These are phyloP conservation scores for Pammene fasciana DNA, from an alignment of 2,888 invertebrate genomes.

Conservation along the genomic window DNA sequence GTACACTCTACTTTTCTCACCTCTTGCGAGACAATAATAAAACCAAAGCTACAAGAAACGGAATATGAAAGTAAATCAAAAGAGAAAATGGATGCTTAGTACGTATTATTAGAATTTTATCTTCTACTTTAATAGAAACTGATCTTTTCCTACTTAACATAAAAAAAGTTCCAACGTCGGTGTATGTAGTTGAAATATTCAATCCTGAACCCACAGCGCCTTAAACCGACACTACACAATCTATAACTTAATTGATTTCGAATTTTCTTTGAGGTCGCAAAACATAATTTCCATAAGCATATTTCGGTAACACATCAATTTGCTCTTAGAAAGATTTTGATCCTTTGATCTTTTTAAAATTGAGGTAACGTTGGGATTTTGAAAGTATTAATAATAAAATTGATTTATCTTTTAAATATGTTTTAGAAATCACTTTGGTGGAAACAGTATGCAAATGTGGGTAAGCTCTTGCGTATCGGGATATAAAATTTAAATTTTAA, in stretches of 20 bases:
- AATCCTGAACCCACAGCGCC: not conserved
- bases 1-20: no score
- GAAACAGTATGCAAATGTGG: not conserved
- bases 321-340: conserved; percentile 32
- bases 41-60: no score
- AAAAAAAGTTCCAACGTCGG: no score
- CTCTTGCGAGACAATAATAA: no score
- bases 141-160: no score
- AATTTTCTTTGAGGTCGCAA: conserved; percentile 40
- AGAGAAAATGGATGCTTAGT: no score
- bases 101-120: no score
- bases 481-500: no score
- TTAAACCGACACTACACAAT: conserved; percentile 28
- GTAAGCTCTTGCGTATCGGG: not conserved
- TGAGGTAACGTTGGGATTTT: conserved; percentile 25
- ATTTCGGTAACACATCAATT: conserved; percentile 40
- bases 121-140: no score
- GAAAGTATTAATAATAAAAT: conserved; percentile 18
- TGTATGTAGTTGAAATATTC: no score
- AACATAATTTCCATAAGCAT: conserved; percentile 40
- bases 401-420: conserved; percentile 1
- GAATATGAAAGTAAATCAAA: no score
- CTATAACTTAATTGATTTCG: conserved; percentile 36
- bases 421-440: not conserved
- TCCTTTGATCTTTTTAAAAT: conserved; percentile 40